These are phyloP conservation scores for Cephonodes hylas DNA, from an alignment of 2,888 invertebrate species.

Conservation along the genomic window DNA sequence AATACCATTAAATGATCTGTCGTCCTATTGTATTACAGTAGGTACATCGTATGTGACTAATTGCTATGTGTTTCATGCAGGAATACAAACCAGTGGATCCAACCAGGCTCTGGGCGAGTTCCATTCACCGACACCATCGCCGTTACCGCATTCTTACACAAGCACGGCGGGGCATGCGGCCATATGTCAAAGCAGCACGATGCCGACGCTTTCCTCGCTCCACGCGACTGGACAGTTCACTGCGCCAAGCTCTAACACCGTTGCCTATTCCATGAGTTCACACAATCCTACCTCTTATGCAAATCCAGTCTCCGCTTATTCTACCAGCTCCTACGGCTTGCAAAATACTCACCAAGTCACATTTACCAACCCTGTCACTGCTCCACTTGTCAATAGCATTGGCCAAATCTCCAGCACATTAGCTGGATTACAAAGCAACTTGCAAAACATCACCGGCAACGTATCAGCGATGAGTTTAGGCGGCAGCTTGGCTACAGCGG, in stretches of 20 bases:
- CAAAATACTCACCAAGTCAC: constrained; percentile 77
- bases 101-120: constrained; percentile 86
- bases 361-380: constrained; percentile 75
- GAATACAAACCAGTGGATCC: constrained; percentile 85
- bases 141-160: constrained; percentile 80
- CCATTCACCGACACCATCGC: constrained; percentile 82
- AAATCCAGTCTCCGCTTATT: constrained; percentile 76
- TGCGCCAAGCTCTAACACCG: constrained; percentile 74
- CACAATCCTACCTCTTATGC: constrained; percentile 78
- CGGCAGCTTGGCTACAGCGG: constrained; percentile 66
- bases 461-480: constrained; percentile 70
- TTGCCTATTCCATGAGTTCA: constrained; percentile 74
- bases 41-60: not conserved
- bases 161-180: constrained; percentile 66
- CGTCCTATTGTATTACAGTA: not conserved
- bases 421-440: constrained; percentile 72
- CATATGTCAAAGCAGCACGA: constrained; percentile 83
- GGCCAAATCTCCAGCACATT: constrained; percentile 75
- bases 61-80: constrained; percentile 40
- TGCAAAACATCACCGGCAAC: constrained; percentile 71
- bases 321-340: constrained; percentile 68
- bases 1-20: not conserved
- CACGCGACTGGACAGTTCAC: constrained; percentile 71
- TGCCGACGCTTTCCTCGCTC: constrained; percentile 82
- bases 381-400: constrained; percentile 74